Percentiles rank a stretch among this genome's conserved stretches.
phyloP scores from a whole-genome alignment of 2,797 vertebrate species.

The Rhinatrema bivittatum region DNA sequence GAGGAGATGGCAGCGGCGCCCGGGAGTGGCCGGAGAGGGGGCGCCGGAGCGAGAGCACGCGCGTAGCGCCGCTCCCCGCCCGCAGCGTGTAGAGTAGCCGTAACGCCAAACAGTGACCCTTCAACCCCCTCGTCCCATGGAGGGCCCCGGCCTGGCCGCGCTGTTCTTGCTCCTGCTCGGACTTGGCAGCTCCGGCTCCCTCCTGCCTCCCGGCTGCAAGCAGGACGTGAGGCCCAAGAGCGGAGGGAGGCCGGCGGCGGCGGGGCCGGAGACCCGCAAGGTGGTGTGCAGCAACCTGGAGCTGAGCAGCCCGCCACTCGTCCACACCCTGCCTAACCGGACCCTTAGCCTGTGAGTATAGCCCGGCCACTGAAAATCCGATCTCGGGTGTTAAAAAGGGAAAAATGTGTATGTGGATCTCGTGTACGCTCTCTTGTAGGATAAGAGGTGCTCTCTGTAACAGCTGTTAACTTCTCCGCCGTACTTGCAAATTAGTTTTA shows the following conservation, averaged over 20 bases:
- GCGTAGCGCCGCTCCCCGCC: not conserved
- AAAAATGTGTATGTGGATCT: too few relatives aligned
- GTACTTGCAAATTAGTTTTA: too few relatives aligned
- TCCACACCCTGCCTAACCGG: conserved; percentile 76
- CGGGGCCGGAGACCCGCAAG: conserved; percentile 46
- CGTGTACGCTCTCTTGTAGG: too few relatives aligned
- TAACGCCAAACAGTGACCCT: not conserved
- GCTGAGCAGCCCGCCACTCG: conserved; percentile 69
- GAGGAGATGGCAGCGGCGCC: conserved; percentile 12
- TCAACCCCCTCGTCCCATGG: not conserved
- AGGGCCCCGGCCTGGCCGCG: conserved; percentile 7
- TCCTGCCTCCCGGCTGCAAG: conserved; percentile 71
- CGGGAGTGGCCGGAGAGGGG: not conserved
- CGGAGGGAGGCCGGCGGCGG: conserved; percentile 37
- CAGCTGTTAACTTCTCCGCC: too few relatives aligned
- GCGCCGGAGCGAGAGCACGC: not conserved
- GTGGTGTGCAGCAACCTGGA: conserved; percentile 89
- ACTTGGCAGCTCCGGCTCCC: conserved; percentile 20
- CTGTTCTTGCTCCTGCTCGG: conserved; percentile 12
- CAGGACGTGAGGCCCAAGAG: conserved; percentile 60
- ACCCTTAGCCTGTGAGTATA: conserved; percentile 89
- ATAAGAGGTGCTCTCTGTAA: too few relatives aligned
- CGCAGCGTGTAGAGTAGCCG: conserved; percentile 6
- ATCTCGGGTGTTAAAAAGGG: too few relatives aligned
- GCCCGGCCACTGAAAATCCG: too few relatives aligned